Conservation (phyloP, 2,113 vertebrate genomes). For the Phylloscopus whistleri region DNA sequence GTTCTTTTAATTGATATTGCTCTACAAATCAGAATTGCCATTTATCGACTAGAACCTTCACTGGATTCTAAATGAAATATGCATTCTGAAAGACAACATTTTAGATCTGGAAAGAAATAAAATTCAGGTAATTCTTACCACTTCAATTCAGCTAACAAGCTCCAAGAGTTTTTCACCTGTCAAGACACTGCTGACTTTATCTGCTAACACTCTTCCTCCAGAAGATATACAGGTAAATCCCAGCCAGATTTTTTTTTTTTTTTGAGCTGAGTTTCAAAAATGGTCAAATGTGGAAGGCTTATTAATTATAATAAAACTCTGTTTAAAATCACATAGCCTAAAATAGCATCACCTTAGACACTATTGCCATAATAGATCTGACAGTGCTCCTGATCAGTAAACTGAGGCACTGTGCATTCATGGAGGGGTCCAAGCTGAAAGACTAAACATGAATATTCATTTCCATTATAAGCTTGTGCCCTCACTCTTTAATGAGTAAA, state of each 20-base stretch:
- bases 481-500: neutral
- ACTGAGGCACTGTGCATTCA: neutral
- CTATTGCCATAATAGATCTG: neutral
- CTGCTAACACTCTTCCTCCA: neutral
- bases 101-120: constrained; percentile 6
- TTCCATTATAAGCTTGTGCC: neutral
- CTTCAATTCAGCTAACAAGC: neutral
- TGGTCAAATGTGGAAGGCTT: neutral
- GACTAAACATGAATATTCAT: neutral
- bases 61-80: neutral
- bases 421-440: neutral
- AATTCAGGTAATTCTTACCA: neutral
- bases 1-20: neutral
- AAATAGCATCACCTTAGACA: neutral
- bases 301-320: neutral
- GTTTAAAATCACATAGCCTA: neutral
- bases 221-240: neutral
- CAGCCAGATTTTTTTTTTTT: neutral
- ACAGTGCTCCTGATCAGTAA: neutral
- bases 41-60: neutral
- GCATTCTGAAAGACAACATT: neutral
- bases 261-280: neutral
- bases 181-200: neutral
- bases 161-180: neutral
- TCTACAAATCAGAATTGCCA: neutral